phyloP scores from a whole-genome alignment of 2,888 invertebrate species.

The Eristalis arbustorum region DNA sequence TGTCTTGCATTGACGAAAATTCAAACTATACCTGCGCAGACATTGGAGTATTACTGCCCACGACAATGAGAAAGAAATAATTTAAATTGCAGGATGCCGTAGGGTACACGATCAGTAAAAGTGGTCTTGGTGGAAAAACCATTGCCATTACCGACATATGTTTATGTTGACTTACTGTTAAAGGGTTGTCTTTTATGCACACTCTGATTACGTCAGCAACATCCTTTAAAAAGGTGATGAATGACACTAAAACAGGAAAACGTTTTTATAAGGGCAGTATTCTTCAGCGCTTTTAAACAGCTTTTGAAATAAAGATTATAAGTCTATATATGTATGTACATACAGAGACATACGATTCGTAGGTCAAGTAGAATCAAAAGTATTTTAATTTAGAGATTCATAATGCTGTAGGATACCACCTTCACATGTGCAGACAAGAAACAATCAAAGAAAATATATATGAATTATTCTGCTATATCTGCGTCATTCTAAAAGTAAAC shows the following conservation, averaged over 20 bases:
- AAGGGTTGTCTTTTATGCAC: not conserved
- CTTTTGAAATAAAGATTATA: too few species aligned
- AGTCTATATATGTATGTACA: too few species aligned
- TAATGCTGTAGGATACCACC: too few species aligned
- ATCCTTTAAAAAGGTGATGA: not conserved
- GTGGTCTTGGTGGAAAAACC: not conserved
- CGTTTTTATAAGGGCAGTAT: too few species aligned
- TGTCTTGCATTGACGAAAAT: constrained; percentile 32
- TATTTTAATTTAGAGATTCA: too few species aligned
- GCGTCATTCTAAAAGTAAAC: too few species aligned
- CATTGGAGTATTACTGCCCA: not conserved
- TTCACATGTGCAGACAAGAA: too few species aligned
- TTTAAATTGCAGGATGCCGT: not conserved
- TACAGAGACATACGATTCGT: too few species aligned
- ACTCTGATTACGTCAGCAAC: not conserved
- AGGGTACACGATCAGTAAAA: not conserved
- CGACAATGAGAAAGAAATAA: not conserved
- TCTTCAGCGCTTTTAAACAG: too few species aligned
- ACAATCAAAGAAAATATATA: too few species aligned
- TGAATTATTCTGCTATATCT: too few species aligned
- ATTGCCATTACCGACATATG: not conserved
- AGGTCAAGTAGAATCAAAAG: too few species aligned
- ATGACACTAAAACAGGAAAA: not conserved
- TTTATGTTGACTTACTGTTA: not conserved
- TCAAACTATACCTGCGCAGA: constrained; percentile 13